phyloP scores from a whole-genome alignment of 2,113 vertebrate genomes.

The Passer montanus region DNA sequence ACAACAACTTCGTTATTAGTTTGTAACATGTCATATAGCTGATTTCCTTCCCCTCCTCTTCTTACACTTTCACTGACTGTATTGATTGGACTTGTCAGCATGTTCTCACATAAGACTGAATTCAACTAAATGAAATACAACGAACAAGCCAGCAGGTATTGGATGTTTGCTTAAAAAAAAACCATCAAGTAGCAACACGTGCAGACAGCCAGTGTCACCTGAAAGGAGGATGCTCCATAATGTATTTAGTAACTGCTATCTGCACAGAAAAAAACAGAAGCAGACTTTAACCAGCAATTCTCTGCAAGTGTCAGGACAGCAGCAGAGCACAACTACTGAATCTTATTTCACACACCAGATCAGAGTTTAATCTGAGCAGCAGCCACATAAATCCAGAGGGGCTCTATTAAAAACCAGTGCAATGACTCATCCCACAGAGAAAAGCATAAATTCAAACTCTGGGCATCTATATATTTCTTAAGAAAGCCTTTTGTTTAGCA shows the following conservation, averaged over 20 bases:
- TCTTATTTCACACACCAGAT: neutral
- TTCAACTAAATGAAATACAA: neutral
- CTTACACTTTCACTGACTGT: conserved; percentile 15
- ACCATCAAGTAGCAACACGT: neutral
- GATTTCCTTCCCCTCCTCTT: neutral
- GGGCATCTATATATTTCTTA: neutral
- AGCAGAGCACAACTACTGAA: neutral
- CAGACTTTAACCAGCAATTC: neutral
- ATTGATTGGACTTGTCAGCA: conserved; percentile 31
- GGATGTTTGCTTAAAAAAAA: neutral
- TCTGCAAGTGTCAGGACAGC: neutral
- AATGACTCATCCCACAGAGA: neutral
- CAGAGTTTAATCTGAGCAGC: conserved; percentile 8
- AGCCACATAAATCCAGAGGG: conserved; percentile 17
- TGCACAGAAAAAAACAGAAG: neutral
- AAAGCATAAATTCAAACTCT: conserved; percentile 2
- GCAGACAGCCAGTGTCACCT: neutral
- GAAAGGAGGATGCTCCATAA: neutral
- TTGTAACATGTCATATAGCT: neutral
- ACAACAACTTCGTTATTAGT: neutral
- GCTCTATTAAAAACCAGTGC: conserved; percentile 24
- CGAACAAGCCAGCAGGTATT: neutral
- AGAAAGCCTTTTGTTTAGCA: conserved; percentile 15
- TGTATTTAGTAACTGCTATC: neutral
- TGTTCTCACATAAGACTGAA: neutral